Base-by-base conservation (phyloP, 1,140 invertebrate species). In the Drosophila auraria region DNA sequence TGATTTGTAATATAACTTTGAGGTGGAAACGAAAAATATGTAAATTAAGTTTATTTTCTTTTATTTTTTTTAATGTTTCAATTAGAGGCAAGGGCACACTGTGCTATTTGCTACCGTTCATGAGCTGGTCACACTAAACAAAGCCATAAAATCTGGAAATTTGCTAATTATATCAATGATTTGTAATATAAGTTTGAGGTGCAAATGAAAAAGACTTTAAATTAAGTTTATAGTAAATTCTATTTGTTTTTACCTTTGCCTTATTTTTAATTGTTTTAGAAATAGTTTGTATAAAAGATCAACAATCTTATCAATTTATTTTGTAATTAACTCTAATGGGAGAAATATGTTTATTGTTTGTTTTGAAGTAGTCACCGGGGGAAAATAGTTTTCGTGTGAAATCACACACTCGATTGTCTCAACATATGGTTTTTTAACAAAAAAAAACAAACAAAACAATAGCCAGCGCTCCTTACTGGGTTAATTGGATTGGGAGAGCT, bases 401-500 rank as follows among this genome's bases (percentile, higher is more conserved):
- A 69, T 69, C 62, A 40, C 57, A 56, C 25, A 62, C 49, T 20
- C 3, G 27, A 60, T 65, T 65, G 62, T 65, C 33, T 27, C 15
- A 70, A 44, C 61, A 69, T 68, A 70, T 57, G 68, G 50, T 47
- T 71, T 42, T 40, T 0, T 1, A 9, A 17, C 54, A 23, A 7
- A 56, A 56, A n/a, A 14, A n/a, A 33, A 8, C 33, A 33, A 70
- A 25, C 47, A 40, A 70, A 68, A 54, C 66, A 70, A 70, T 70
- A 36, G 40, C 20, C 15, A 8, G 1, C n/a, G 14, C 36, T 25
- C 25, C 15, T 73, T 73, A 50, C 17, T 71, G 17, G 53, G 66
- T 42, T 73, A 72, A 72, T 73, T 58, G 69, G 66, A 40, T 73
- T 73, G 17, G 36, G 53, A 54, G 30, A 56, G 53, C 17, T 56